phyloP scores from a whole-genome alignment of 2,888 invertebrate species.

The Calephelis perditalis region DNA sequence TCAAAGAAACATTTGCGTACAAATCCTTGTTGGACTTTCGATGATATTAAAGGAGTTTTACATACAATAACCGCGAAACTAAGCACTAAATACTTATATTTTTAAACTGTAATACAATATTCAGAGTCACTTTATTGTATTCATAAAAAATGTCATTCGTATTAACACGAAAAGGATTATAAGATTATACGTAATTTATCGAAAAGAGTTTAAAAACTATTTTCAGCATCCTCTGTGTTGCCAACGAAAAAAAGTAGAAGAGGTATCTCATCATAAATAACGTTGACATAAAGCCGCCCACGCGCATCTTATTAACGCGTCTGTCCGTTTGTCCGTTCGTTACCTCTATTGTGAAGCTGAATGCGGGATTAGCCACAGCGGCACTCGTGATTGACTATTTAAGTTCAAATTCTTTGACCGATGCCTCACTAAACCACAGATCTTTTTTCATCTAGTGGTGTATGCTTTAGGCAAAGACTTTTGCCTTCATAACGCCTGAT shows the following conservation, averaged over 20 bases:
- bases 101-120: too few species aligned
- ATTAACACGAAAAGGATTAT: too few species aligned
- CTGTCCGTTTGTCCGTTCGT: conserved; percentile 74
- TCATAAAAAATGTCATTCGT: too few species aligned
- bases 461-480: neutral
- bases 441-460: neutral
- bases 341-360: conserved; percentile 71
- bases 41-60: too few species aligned
- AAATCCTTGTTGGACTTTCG: too few species aligned
- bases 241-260: conserved; percentile 46
- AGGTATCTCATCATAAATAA: conserved; percentile 70
- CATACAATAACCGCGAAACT: too few species aligned
- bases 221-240: conserved; percentile 33
- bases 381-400: conserved; percentile 75
- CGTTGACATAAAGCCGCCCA: conserved; percentile 74
- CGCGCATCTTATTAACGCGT: conserved; percentile 73
- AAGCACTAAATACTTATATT: too few species aligned
- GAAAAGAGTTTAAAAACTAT: conserved; percentile 20
- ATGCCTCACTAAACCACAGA: conserved; percentile 48
- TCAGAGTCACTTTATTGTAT: too few species aligned
- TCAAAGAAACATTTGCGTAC: too few species aligned
- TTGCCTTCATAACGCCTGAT: neutral
- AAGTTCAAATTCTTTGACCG: conserved; percentile 61
- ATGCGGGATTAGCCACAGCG: conserved; percentile 73
- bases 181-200: neutral